Percentiles rank a stretch among this genome's conserved stretches.
Conservation (phyloP, 1,140 invertebrate genomes). For the Brachionus sp. region DNA sequence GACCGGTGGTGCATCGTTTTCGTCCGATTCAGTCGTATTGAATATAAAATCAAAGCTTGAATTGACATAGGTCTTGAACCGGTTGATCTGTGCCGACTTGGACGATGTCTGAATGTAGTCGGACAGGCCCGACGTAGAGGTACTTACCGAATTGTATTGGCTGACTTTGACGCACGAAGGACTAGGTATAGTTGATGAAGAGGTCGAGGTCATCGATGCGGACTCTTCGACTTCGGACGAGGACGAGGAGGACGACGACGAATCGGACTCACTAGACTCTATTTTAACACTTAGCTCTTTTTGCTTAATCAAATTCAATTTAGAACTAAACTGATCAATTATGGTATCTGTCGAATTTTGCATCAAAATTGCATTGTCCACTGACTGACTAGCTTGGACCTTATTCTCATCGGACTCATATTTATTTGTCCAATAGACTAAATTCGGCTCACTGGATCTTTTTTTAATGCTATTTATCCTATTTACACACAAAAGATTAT, state of each 20-base stretch:
- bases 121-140: neutral
- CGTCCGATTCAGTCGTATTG: neutral
- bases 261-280: neutral
- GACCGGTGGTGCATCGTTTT: neutral
- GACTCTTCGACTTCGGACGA: neutral
- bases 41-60: slow-evolving; percentile 24
- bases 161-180: neutral
- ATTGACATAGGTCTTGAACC: neutral
- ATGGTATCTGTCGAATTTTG: neutral
- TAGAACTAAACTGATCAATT: neutral
- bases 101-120: neutral
- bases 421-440: neutral
- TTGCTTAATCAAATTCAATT: neutral
- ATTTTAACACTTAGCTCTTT: neutral
- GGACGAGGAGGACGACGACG: neutral
- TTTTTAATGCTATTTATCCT: neutral
- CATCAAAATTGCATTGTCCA: neutral
- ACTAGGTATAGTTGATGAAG: neutral
- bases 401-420: neutral
- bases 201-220: neutral
- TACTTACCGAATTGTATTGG: slow-evolving; percentile 2
- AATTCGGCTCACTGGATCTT: neutral
- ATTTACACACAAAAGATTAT: neutral
- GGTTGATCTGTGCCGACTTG: neutral
- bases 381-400: neutral